Evolutionary conservation across 2,888 invertebrate genomes (phyloP).

Genomic region (Torymus aiolomorphi): DNA sequence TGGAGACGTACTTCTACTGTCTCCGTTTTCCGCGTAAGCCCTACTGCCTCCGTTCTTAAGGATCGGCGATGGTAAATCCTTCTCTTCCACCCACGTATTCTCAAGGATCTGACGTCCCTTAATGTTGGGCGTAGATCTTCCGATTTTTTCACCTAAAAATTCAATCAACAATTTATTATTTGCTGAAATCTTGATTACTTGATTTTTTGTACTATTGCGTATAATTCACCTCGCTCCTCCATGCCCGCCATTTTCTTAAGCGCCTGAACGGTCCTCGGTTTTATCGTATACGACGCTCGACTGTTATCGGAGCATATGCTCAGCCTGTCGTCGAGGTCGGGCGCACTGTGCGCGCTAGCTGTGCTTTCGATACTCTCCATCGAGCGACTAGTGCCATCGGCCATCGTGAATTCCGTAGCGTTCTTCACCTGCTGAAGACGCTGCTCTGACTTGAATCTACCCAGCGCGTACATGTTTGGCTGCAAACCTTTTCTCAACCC

Average conservation of each 20-base stretch:
- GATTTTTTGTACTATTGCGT: too few relatives aligned
- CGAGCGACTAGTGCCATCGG: slow-evolving; percentile 66
- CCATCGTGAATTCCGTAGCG: slow-evolving; percentile 63
- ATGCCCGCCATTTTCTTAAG: slow-evolving; percentile 66
- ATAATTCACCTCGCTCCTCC: slow-evolving; percentile 67
- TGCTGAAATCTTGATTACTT: too few relatives aligned
- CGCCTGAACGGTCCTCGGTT: slow-evolving; percentile 66
- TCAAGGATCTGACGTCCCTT: slow-evolving; percentile 61
- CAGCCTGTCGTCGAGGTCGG: slow-evolving; percentile 72
- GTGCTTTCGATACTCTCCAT: slow-evolving; percentile 73
- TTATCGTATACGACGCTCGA: slow-evolving; percentile 67
- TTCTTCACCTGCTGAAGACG: slow-evolving; percentile 64
- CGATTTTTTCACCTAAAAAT: slow-evolving; percentile 35
- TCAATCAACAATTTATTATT: too few relatives aligned
- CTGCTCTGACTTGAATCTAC: slow-evolving; percentile 70
- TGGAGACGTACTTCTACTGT: slow-evolving; percentile 59
- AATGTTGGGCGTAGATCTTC: slow-evolving; percentile 63
- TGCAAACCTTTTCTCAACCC: slow-evolving; percentile 67
- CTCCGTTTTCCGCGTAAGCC: slow-evolving; percentile 49
- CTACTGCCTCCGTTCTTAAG: slow-evolving; percentile 61
- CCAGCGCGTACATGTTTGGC: slow-evolving; percentile 64
- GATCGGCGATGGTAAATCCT: slow-evolving; percentile 70
- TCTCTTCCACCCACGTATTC: slow-evolving; percentile 66
- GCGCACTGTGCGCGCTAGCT: slow-evolving; percentile 72
- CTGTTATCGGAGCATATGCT: slow-evolving; percentile 72